A percentile compares a stretch with the other conserved stretches of the same genome.
phyloP scores from a whole-genome alignment of 2,797 vertebrate genomes.

The Acanthiza pusilla region DNA sequence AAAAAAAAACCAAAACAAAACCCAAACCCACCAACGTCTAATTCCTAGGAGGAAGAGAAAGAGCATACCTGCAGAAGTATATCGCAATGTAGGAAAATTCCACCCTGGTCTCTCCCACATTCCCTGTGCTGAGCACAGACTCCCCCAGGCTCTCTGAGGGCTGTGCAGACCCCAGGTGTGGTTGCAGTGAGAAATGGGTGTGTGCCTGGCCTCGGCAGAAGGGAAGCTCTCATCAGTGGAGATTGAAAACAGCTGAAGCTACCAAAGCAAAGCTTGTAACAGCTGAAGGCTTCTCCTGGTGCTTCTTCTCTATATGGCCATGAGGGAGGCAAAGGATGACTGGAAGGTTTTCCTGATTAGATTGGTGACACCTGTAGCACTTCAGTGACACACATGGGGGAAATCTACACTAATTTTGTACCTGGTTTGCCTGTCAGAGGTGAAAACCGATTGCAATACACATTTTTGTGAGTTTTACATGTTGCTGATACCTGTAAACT shows the following conservation, averaged over 20 bases:
- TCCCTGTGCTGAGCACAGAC: accelerated
- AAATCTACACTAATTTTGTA: background rate
- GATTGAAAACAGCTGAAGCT: background rate
- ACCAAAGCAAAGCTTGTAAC: background rate
- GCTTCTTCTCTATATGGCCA: background rate
- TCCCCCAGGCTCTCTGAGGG: background rate
- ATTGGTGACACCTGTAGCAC: background rate
- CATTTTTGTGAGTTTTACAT: background rate
- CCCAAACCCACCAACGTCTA: accelerated
- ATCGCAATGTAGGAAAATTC: accelerated
- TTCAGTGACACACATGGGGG: background rate
- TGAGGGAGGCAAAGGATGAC: background rate
- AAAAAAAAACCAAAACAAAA: too few relatives aligned
- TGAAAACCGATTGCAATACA: background rate
- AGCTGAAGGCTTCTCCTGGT: background rate
- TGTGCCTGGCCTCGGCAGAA: background rate
- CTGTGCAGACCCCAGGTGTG: accelerated
- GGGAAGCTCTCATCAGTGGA: background rate
- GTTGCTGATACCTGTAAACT: background rate
- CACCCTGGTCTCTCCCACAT: accelerated
- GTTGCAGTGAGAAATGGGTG: background rate
- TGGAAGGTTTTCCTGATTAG: background rate
- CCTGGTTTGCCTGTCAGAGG: background rate
- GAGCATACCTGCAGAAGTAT: background rate
- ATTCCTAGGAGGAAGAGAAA: background rate